These are phyloP conservation scores for Hydractinia echinata DNA, from an alignment of 30 jellyfish, hydroid and myxozoan species.

Conservation along the genomic window DNA sequence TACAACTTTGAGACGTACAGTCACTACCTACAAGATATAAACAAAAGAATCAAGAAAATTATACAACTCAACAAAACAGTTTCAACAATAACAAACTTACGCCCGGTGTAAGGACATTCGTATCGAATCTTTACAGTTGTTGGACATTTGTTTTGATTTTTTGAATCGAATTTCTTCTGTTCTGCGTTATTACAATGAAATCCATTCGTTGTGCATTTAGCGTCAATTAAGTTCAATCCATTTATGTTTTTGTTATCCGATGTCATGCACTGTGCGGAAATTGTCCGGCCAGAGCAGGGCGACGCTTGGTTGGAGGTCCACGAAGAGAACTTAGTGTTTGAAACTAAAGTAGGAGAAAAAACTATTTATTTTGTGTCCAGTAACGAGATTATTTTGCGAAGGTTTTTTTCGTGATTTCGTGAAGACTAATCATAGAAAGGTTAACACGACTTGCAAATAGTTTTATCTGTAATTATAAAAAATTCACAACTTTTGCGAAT, in stretches of 20 bases:
- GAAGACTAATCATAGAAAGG: too few species aligned
- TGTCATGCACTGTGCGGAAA: slow-evolving; percentile 70
- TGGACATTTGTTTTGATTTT: slow-evolving; percentile 35
- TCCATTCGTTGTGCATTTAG: slow-evolving; percentile 54
- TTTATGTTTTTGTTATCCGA: slow-evolving; percentile 32
- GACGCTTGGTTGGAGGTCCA: slow-evolving; percentile 64
- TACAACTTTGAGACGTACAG: slow-evolving; percentile 27
- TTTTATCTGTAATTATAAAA: too few species aligned
- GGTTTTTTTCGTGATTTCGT: too few species aligned
- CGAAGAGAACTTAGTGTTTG: slow-evolving; percentile 40
- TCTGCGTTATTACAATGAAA: slow-evolving; percentile 59
- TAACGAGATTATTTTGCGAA: too few species aligned
- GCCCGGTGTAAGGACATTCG: slow-evolving; percentile 77
- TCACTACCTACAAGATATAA: slow-evolving; percentile 20
- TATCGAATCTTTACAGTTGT: slow-evolving; percentile 58
- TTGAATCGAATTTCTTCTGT: slow-evolving; percentile 47
- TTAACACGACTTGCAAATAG: too few species aligned
- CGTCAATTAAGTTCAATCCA: slow-evolving; percentile 50
- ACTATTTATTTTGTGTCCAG: neutral
- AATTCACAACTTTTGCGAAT: too few species aligned
- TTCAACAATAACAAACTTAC: slow-evolving; percentile 26
- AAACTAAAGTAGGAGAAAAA: slow-evolving; percentile 27
- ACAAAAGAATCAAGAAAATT: neutral
- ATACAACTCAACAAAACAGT: neutral
- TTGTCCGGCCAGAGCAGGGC: slow-evolving; percentile 46